A percentile compares a stretch with the other conserved stretches of the same genome.
These are phyloP conservation scores for Xiphophorus couchianus DNA, from an alignment of 2,113 vertebrate species.

Conservation along the genomic window DNA sequence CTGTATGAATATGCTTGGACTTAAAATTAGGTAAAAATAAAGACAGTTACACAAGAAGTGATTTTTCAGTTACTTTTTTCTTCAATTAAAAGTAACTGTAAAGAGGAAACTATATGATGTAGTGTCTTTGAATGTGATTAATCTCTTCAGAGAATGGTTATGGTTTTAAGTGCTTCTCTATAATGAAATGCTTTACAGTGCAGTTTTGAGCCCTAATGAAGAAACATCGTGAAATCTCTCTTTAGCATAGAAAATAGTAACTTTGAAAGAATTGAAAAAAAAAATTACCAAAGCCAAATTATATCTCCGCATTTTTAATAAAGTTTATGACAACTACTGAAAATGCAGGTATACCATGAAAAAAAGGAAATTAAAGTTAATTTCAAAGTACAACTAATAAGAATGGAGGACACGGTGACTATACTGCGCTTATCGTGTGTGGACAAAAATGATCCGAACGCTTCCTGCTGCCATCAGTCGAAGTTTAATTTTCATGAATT, in stretches of 20 bases:
- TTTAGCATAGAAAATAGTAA: too few relatives aligned
- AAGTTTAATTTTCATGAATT: conserved; percentile 11
- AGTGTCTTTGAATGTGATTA: not conserved
- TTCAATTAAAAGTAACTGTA: not conserved
- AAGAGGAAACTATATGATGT: not conserved
- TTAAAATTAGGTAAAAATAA: too few relatives aligned
- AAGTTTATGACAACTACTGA: not conserved
- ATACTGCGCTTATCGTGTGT: not conserved
- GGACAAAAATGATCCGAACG: not conserved
- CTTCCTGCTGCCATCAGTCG: not conserved
- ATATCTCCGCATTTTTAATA: too few relatives aligned
- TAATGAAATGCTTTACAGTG: not conserved
- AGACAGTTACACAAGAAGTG: too few relatives aligned
- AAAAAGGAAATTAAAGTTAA: not conserved
- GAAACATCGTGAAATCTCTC: not conserved
- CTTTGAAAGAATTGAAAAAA: too few relatives aligned
- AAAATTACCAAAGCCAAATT: too few relatives aligned
- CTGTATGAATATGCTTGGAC: too few relatives aligned
- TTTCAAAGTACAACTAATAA: not conserved
- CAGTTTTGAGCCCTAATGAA: not conserved
- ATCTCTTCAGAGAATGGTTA: not conserved
- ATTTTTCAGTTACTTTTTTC: too few relatives aligned
- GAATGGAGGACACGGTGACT: not conserved
- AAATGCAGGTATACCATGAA: not conserved
- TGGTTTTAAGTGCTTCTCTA: not conserved